A percentile compares a stretch with the other conserved stretches of the same genome.
phyloP scores from a whole-genome alignment of 2,888 invertebrate species.

The Biston betularia region DNA sequence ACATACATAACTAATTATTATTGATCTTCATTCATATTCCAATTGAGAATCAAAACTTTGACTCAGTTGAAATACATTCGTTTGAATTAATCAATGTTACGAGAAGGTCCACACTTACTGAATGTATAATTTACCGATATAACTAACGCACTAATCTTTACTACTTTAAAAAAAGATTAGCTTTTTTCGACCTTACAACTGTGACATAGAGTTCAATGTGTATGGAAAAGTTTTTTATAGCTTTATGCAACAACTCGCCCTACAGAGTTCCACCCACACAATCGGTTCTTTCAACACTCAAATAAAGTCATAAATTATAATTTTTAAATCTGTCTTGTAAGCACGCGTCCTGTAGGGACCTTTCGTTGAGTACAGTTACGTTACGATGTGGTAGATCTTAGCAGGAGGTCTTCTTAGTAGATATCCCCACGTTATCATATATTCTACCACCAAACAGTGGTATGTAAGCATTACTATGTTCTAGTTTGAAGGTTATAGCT shows the following conservation, averaged over 20 bases:
- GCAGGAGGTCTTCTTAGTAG: too few species aligned
- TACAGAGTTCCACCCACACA: slow-evolving; percentile 70
- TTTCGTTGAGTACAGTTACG: neutral
- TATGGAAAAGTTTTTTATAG: slow-evolving; percentile 26
- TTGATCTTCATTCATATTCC: slow-evolving; percentile 6
- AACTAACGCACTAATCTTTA: slow-evolving; percentile 20
- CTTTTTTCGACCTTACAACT: slow-evolving; percentile 2
- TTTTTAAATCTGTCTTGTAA: slow-evolving; percentile 73
- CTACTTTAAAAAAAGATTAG: slow-evolving; percentile 1
- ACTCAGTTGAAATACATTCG: slow-evolving; percentile 8
- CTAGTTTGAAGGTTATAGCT: too few species aligned
- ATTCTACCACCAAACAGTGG: too few species aligned
- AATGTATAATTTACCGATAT: slow-evolving; percentile 20
- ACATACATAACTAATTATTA: too few species aligned
- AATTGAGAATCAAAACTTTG: slow-evolving; percentile 3
- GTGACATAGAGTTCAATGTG: slow-evolving; percentile 22
- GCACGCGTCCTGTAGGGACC: slow-evolving; percentile 49
- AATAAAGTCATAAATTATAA: slow-evolving; percentile 81
- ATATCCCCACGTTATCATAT: too few species aligned
- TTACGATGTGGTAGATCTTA: neutral
- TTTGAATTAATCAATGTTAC: slow-evolving; percentile 19
- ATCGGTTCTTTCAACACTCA: slow-evolving; percentile 79
- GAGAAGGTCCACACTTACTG: slow-evolving; percentile 13
- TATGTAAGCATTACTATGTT: too few species aligned
- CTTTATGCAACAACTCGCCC: slow-evolving; percentile 47